Conservation (phyloP, 2,113 vertebrate species). For the Thalassoma bifasciatum region DNA sequence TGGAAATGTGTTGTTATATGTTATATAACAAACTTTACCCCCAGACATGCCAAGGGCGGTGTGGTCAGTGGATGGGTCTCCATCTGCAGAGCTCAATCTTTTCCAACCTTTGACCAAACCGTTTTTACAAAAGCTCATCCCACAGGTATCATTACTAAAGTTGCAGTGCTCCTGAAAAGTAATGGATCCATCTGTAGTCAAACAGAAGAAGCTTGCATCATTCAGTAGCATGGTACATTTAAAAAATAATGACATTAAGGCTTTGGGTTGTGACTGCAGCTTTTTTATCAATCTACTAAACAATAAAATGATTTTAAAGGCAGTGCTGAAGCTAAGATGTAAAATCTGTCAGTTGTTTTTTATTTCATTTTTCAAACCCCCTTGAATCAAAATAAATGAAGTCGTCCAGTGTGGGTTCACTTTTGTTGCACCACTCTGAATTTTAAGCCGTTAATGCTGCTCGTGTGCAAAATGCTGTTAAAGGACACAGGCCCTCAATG, state of each 20-base stretch:
- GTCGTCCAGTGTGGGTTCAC: too few species aligned
- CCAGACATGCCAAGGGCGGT: neutral
- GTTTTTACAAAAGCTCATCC: constrained; percentile 27
- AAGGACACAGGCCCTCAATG: neutral
- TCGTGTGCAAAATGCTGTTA: neutral
- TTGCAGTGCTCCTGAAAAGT: constrained; percentile 31
- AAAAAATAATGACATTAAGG: too few species aligned
- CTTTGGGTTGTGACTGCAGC: too few species aligned
- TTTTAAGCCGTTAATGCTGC: too few species aligned
- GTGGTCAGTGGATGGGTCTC: constrained; percentile 16
- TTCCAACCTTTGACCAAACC: constrained; percentile 19
- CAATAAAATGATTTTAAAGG: too few species aligned
- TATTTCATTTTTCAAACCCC: too few species aligned
- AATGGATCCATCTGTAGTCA: constrained; percentile 2
- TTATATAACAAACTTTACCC: neutral
- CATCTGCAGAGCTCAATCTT: constrained; percentile 14
- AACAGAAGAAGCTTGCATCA: neutral
- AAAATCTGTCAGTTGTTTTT: too few species aligned
- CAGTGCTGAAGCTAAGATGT: too few species aligned
- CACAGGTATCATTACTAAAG: constrained; percentile 16
- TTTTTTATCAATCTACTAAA: too few species aligned
- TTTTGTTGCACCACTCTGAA: too few species aligned
- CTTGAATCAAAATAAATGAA: too few species aligned
- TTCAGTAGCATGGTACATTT: too few species aligned
- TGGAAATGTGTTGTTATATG: neutral